Conservation (phyloP, 2,113 vertebrate species). For the Promerops cafer region DNA sequence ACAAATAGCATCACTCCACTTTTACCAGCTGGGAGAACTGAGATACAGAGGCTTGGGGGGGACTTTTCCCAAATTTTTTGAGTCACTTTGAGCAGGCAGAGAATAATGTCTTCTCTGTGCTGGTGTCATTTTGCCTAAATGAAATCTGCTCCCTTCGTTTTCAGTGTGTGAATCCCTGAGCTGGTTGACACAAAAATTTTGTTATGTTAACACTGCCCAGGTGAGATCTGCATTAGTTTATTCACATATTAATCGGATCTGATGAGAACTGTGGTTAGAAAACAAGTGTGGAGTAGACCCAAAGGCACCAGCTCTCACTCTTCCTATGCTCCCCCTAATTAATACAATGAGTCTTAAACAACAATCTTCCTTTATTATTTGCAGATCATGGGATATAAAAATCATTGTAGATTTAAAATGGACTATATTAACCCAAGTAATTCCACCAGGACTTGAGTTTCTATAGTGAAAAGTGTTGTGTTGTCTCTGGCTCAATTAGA, state of each 20-base stretch:
- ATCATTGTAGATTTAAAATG: conserved; percentile 47
- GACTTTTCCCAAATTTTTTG: not conserved
- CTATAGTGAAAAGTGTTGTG: conserved; percentile 46
- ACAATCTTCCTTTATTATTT: conserved; percentile 34
- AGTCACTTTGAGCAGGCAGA: not conserved
- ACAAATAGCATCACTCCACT: not conserved
- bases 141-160: not conserved
- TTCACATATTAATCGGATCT: not conserved
- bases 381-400: conserved; percentile 53
- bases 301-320: not conserved
- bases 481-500: conserved; percentile 61
- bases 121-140: not conserved
- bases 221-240: conserved; percentile 10
- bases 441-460: conserved; percentile 10
- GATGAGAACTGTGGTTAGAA: not conserved
- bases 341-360: conserved; percentile 30
- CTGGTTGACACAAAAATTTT: not conserved
- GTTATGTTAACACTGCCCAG: not conserved
- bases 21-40: not conserved
- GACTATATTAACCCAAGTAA: conserved; percentile 32
- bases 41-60: not conserved
- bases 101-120: not conserved
- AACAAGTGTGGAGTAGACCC: not conserved
- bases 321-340: not conserved
- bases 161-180: not conserved